phyloP scores from a whole-genome alignment of 2,888 invertebrate genomes.

The Torymus texanus region DNA sequence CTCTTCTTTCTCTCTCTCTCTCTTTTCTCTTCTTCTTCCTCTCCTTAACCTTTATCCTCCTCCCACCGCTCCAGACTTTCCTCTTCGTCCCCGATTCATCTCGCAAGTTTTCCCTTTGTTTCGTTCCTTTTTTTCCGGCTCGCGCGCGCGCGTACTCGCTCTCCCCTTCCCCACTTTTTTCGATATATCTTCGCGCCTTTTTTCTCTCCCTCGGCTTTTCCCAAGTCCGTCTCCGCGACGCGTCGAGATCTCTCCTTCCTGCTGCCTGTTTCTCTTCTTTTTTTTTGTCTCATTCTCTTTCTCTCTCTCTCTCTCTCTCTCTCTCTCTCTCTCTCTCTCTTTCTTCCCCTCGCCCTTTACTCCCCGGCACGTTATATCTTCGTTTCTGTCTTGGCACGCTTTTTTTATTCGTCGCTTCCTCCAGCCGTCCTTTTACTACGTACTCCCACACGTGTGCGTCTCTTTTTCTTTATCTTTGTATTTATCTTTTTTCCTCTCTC shows the following conservation, averaged over 20 bases:
- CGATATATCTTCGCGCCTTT: conserved; percentile 55
- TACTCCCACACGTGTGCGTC: conserved; percentile 38
- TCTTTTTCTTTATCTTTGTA: conserved; percentile 45
- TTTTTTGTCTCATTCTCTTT: too few relatives aligned
- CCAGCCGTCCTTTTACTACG: conserved; percentile 44
- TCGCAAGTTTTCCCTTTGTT: conserved; percentile 54
- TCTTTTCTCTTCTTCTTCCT: conserved; percentile 54
- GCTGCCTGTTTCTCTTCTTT: neutral
- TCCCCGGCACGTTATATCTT: conserved; percentile 41
- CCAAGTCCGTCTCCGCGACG: conserved; percentile 43
- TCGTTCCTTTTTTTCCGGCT: conserved; percentile 41
- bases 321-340: conserved; percentile 31
- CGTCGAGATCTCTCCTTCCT: conserved; percentile 41
- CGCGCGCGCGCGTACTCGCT: conserved; percentile 10
- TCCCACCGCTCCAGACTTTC: conserved; percentile 19
- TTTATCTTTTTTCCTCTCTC: conserved; percentile 48
- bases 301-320: conserved; percentile 17
- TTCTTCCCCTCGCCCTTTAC: conserved; percentile 30
- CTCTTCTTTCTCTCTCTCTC: conserved; percentile 24
- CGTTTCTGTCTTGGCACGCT: conserved; percentile 49
- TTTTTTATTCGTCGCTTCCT: conserved; percentile 28
- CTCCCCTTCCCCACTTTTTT: conserved; percentile 50
- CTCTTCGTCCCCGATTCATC: conserved; percentile 55
- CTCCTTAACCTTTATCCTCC: neutral
- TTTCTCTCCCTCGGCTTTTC: conserved; percentile 50